Conservation (phyloP, 2,797 vertebrate species). For the Steatocranus sp. region DNA sequence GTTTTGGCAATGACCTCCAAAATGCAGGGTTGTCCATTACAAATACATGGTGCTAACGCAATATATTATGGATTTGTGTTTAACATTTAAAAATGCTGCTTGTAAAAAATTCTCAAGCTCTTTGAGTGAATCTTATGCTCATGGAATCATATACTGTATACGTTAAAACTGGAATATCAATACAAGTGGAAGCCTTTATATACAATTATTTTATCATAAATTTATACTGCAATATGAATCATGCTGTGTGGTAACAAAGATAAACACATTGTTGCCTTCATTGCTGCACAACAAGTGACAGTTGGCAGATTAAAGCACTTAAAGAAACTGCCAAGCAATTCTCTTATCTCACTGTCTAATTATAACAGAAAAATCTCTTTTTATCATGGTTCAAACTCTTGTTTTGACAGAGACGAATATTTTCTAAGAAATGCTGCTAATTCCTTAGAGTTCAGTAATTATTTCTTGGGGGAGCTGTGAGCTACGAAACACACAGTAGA, state of each 20-base stretch:
- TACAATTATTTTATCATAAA: neutral
- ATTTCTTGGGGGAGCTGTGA: slow-evolving; percentile 15
- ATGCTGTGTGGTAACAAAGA: neutral
- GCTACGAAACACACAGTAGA: slow-evolving; percentile 14
- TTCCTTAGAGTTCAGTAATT: neutral
- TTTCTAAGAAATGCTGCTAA: slow-evolving; percentile 10
- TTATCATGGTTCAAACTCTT: neutral
- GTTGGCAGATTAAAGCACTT: neutral
- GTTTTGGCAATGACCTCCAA: neutral
- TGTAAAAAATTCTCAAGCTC: neutral
- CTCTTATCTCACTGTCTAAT: neutral
- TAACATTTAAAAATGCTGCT: neutral
- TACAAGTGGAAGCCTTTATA: rapidly evolving
- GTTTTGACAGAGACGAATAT: neutral
- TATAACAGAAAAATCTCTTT: neutral
- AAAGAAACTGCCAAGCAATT: neutral
- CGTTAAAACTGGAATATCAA: neutral
- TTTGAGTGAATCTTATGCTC: neutral
- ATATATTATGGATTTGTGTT: rapidly evolving
- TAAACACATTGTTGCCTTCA: neutral
- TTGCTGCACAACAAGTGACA: neutral
- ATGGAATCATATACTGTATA: rapidly evolving
- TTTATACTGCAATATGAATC: neutral
- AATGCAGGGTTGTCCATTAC: neutral
- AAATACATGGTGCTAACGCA: neutral